phyloP scores from a whole-genome alignment of 1,140 invertebrate species.

The Luehdorfia chinensis region DNA sequence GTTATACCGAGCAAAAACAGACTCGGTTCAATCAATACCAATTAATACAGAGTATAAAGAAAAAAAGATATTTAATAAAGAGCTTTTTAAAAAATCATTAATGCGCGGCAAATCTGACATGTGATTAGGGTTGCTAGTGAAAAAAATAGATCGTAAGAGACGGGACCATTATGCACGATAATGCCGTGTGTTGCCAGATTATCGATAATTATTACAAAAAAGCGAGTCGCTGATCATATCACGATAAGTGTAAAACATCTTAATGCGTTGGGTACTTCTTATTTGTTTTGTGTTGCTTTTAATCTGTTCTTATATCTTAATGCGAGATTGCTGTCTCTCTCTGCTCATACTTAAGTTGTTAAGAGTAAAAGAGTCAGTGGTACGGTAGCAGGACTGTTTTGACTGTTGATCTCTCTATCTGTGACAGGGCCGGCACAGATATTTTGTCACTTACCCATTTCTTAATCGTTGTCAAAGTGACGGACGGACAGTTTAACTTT shows the following conservation, averaged over 20 bases:
- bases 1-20: conserved; percentile 1
- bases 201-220: conserved; percentile 74
- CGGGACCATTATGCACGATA: conserved; percentile 61
- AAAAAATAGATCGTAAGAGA: conserved; percentile 50
- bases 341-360: not conserved
- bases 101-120: conserved; percentile 67
- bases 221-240: conserved; percentile 58
- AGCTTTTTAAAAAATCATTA: conserved; percentile 57
- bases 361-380: conserved; percentile 29
- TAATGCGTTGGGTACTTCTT: conserved; percentile 67
- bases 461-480: conserved; percentile 53
- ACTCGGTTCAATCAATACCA: conserved; percentile 45
- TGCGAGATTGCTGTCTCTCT: conserved; percentile 28
- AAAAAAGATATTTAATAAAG: conserved; percentile 37
- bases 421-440: conserved; percentile 31
- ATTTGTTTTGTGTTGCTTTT: conserved; percentile 59
- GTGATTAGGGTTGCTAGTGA: conserved; percentile 68
- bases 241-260: conserved; percentile 68
- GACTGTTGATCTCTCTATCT: conserved; percentile 56
- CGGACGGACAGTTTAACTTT: conserved; percentile 30
- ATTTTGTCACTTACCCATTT: conserved; percentile 53
- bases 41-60: conserved; percentile 34
- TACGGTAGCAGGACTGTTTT: conserved; percentile 32
- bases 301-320: conserved; percentile 47
- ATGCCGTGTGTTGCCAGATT: conserved; percentile 70